phyloP scores from a whole-genome alignment of 2,888 invertebrate genomes.

The Mamestra brassicae region DNA sequence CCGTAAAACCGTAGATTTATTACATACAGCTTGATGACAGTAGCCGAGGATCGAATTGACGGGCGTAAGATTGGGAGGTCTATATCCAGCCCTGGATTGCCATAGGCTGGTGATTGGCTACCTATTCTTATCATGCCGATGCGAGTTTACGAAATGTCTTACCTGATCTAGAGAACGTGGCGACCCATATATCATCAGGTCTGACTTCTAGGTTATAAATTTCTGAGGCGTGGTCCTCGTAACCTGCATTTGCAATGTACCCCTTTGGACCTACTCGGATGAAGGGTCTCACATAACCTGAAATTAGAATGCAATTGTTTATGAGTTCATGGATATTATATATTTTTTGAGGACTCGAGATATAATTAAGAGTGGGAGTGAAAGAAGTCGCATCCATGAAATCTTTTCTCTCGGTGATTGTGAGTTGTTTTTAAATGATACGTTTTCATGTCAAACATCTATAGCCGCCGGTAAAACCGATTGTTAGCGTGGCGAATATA shows the following conservation, averaged over 20 bases:
- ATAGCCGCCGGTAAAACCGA: too few relatives aligned
- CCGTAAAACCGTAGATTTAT: too few relatives aligned
- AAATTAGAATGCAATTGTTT: not conserved
- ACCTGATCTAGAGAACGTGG: slow-evolving; percentile 78
- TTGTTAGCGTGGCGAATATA: too few relatives aligned
- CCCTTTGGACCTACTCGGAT: slow-evolving; percentile 73
- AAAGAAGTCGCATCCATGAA: too few relatives aligned
- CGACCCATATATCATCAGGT: slow-evolving; percentile 77
- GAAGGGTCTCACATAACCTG: slow-evolving; percentile 76
- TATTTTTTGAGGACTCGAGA: too few relatives aligned
- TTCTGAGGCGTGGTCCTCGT: slow-evolving; percentile 71
- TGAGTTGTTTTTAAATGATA: too few relatives aligned
- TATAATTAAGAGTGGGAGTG: too few relatives aligned
- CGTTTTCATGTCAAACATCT: too few relatives aligned
- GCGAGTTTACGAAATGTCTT: not conserved
- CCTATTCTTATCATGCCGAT: not conserved
- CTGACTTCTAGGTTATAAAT: slow-evolving; percentile 77
- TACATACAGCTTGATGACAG: not conserved
- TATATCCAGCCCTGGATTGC: not conserved
- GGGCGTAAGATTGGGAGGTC: not conserved
- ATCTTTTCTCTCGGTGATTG: too few relatives aligned
- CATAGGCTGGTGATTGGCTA: not conserved
- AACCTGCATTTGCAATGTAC: slow-evolving; percentile 72
- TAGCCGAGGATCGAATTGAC: not conserved
- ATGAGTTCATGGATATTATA: too few relatives aligned